A percentile compares a stretch with the other conserved stretches of the same genome.
These are phyloP conservation scores for Aselliscus stoliczkanus DNA, from an alignment of 2,797 vertebrate species.

Conservation along the genomic window DNA sequence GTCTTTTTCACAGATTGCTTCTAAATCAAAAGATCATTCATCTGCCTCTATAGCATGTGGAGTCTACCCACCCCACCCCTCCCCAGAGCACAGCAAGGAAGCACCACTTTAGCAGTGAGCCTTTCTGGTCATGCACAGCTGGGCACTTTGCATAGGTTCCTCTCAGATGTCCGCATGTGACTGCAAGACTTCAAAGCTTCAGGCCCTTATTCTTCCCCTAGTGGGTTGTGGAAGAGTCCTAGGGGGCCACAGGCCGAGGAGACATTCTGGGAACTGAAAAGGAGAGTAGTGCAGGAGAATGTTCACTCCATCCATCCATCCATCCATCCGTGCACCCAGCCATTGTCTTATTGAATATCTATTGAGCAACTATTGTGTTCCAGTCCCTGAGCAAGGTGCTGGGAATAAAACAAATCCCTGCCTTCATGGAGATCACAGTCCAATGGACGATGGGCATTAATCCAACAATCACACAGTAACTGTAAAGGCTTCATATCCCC, in stretches of 20 bases:
- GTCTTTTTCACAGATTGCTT: neutral
- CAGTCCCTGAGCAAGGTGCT: neutral
- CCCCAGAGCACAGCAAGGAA: neutral
- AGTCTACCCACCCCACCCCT: fast-evolving
- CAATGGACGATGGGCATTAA: fast-evolving
- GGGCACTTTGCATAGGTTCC: fast-evolving
- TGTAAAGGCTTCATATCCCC: fast-evolving
- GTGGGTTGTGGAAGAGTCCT: neutral
- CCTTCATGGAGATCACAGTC: fast-evolving
- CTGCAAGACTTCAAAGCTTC: neutral
- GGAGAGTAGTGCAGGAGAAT: no score
- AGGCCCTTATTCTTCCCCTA: neutral
- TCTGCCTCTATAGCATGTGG: neutral
- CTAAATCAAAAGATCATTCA: neutral
- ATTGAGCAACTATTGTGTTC: neutral
- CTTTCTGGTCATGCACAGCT: neutral
- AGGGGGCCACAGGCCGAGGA: neutral
- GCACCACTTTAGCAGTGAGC: neutral
- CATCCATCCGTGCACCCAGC: neutral
- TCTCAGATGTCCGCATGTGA: neutral
- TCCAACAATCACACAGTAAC: fast-evolving
- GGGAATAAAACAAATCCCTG: neutral
- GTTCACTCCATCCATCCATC: neutral
- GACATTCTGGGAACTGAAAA: neutral
- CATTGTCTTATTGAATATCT: neutral